Conservation (phyloP, 1,140 invertebrate species). For the Elymnias hypermnestra region DNA sequence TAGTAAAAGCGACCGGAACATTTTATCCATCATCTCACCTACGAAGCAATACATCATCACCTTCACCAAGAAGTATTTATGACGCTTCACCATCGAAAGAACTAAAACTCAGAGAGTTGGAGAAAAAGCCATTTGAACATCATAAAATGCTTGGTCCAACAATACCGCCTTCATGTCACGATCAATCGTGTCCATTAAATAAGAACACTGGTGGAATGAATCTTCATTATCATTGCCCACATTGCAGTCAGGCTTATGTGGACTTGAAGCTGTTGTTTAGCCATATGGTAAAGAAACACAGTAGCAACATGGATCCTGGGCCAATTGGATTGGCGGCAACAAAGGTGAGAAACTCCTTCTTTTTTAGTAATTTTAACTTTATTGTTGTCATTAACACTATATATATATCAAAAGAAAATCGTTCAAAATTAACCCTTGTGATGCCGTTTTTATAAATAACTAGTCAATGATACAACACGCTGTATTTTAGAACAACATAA, state of each 20-base stretch:
- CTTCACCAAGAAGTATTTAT: slow-evolving; percentile 57
- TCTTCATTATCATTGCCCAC: slow-evolving; percentile 63
- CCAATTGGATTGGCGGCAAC: slow-evolving; percentile 66
- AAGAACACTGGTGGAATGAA: slow-evolving; percentile 65
- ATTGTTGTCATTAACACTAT: no score
- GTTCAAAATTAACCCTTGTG: no score
- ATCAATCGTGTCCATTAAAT: slow-evolving; percentile 59
- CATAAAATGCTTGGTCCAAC: slow-evolving; percentile 50
- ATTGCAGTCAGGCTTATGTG: slow-evolving; percentile 64
- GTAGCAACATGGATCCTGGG: slow-evolving; percentile 54
- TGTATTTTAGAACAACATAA: no score
- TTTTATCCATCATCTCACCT: slow-evolving; percentile 93
- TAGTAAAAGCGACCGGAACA: slow-evolving; percentile 94
- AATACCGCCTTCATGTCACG: slow-evolving; percentile 60
- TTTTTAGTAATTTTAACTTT: no score
- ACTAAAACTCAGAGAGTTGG: slow-evolving; percentile 52
- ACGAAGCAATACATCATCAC: slow-evolving; percentile 60
- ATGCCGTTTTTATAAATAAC: no score
- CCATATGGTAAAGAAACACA: slow-evolving; percentile 69
- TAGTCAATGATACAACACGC: no score
- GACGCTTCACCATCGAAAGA: slow-evolving; percentile 64
- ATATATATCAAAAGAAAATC: no score
- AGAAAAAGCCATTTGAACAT: slow-evolving; percentile 47
- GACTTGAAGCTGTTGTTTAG: slow-evolving; percentile 62
- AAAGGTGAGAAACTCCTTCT: slow-evolving; percentile 59